Evolutionary conservation across 2,113 vertebrate species (phyloP), one percentile per base, ranked within the genome.

Genomic region (Ochotona curzoniae): DNA sequence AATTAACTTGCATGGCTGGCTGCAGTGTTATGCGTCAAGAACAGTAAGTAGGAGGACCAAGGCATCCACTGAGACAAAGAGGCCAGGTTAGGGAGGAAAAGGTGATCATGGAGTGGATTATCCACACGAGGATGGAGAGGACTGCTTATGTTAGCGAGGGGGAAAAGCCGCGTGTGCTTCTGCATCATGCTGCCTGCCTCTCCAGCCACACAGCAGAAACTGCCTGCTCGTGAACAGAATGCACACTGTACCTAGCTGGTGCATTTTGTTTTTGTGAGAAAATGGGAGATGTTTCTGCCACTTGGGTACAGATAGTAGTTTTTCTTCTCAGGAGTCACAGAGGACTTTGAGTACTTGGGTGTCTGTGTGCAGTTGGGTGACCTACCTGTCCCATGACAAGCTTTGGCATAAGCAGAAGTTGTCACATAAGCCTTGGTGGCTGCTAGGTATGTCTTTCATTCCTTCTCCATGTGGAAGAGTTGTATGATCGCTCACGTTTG

Each of bases 401-500:
- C 76, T 32, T 84, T 17, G 4, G 3, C 26, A 11, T 66, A n/a
- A 91, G 61, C 32, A 92, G 28, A 44, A 21, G 10, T 67, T 70
- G 11, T 74, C 64, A 6, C 7, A 4, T 21, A 21, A 82, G 13
- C 7, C 7, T 61, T 35, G 30, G 20, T 32, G 23, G 25, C 76
- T 92, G 44, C 83, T 44, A 73, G 64, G 57, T 30, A 2, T 67
- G 38, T 89, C 38, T 44, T 76, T 47, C 57, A 63, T 23, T 90
- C 54, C 61, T 2, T 87, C 71, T 87, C 0, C 8, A 11, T 32
- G 80, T 8, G 49, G 25, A 94, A 18, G 25, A 86, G 70, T 23
- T 63, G 17, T 49, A 6, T 92, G 76, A 81, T 70, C 57, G 93
- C 28, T 75, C 70, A 32, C 21, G 82, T 94, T 90, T 93, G 25